Evolutionary conservation across 2,797 vertebrate genomes (phyloP), one percentile per base, ranked within the genome.

Genomic region (Bufotes viridis): DNA sequence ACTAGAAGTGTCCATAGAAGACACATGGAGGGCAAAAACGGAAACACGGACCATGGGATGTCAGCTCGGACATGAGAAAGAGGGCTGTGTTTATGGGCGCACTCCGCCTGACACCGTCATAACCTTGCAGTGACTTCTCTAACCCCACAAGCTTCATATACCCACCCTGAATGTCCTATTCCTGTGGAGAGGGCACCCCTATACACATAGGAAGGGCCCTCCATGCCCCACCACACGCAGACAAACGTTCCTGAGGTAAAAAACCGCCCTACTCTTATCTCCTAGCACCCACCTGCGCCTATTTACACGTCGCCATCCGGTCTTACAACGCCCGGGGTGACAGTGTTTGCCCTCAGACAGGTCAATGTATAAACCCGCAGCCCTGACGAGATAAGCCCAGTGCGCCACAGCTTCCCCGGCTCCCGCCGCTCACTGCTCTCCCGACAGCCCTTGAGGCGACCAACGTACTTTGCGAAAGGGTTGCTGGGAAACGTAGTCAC

Each of bases 341-440:
- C 67, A 69, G 67, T 74, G 18, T 74, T 74, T 74, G 69, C 69
- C 69, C 69, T 34, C 13, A 24, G 1, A 55, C 74, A 78, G 74
- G 74, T 51, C 5, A 10, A 55, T 9, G 11, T 14, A 51, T 76
- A 13, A 20, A 22, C 20, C 34, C 34, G 2, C 20, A 78, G 14
- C 69, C 69, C 69, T 18, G 0, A 67, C 63, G 13, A 24, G 53
- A 84, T 74, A 60, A 85, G 26, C 34, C 3, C 57, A 79, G 26
- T 42, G 87, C 87, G 87, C 87, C 87, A 85, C 76, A 72, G 24
- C 42, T 34, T 9, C 58, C 70, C 0, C 34, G 7, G 72, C 87
- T 89, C 87, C 87, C 87, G 87, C 87, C 87, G 55, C 17, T 75
- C 12, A 29, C 70, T 53, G 18, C 78, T 24, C 87, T 24, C 87